Base-by-base conservation (phyloP, 2,888 invertebrate species). In the Himalopsyche anomala region DNA sequence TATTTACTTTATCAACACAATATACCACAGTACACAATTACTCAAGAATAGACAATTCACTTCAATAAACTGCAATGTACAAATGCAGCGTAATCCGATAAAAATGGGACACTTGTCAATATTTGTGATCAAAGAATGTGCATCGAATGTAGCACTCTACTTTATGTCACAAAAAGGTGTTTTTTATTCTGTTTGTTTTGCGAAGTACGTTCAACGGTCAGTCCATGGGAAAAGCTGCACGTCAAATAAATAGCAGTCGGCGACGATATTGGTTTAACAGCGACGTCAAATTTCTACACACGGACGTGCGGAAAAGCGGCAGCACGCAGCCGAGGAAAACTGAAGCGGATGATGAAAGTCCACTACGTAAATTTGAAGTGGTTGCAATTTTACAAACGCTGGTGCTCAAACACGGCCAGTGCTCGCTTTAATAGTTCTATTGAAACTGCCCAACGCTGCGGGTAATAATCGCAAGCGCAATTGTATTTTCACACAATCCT, bases 401-500 rank as follows among this genome's bases (percentile, higher is more conserved):
- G 15, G 51, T 51, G 51, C 51, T 15, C 15, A 51, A 51, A 51
- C 51, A 51, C 15, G 15, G 5, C n/a, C 62, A 62, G 62, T 19
- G 28, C 19, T 19, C 19, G 15, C 19, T 62, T n/a, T 9, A 62
- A 62, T 19, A 62, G 62, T 62, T 62, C 2, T n/a, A 62, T 62
- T 28, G 62, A 62, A 28, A 2, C 62, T 19, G 11, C 62, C 8
- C 19, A 62, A 62, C 19, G 28, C 9, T 19, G 62, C 62, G 62
- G n/a, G n/a, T 28, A 62, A n/a, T 62, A 62, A 62, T 62, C 62
- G 11, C 62, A 19, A 15, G 11, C 19, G 62, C 84, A 55, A 54
- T 84, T 51, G n/a, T 69, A 42, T 83, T 80, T 80, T 55, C 80
- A 79, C 80, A 80, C 54, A 74, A 84, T 55, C 54, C 55, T 54